Percentiles rank a stretch among this genome's conserved stretches.
Evolutionary conservation across 2,888 invertebrate genomes (phyloP).

Genomic region (Ornithoptera priamus): DNA sequence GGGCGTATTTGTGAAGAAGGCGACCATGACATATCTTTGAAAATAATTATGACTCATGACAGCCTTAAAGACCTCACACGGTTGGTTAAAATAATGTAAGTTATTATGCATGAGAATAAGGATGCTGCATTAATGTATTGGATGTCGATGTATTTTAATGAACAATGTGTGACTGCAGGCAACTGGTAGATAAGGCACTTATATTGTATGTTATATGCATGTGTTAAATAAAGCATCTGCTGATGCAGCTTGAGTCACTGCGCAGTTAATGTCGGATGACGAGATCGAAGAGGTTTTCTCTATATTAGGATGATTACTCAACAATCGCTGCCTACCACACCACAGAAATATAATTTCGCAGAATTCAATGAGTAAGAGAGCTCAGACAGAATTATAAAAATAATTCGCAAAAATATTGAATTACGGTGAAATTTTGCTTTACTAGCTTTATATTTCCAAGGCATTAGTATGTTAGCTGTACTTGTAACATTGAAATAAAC

Average conservation of each 20-base stretch:
- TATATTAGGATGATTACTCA: slow-evolving; percentile 70
- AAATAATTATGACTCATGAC: slow-evolving; percentile 31
- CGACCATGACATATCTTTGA: slow-evolving; percentile 51
- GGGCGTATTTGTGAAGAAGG: slow-evolving; percentile 44
- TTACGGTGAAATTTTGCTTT: no score
- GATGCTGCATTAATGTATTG: slow-evolving; percentile 1
- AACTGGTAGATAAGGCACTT: neutral
- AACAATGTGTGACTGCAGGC: neutral
- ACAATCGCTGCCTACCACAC: slow-evolving; percentile 35
- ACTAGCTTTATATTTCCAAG: no score
- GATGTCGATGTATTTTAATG: neutral
- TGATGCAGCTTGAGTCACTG: slow-evolving; percentile 52
- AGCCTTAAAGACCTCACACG: slow-evolving; percentile 20
- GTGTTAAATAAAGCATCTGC: slow-evolving; percentile 40
- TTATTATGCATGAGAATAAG: slow-evolving; percentile 7
- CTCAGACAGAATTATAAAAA: neutral
- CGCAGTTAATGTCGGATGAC: slow-evolving; percentile 43
- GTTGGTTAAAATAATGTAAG: slow-evolving; percentile 13
- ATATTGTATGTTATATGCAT: slow-evolving; percentile 8
- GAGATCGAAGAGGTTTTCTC: slow-evolving; percentile 45
- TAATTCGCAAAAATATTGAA: neutral
- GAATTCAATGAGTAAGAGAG: slow-evolving; percentile 30
- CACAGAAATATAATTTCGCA: slow-evolving; percentile 31
- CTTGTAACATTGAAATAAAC: no score
- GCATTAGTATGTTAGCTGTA: no score